Base-by-base conservation (phyloP, 2,113 vertebrate genomes). In the Sylvilagus bachmani region DNA sequence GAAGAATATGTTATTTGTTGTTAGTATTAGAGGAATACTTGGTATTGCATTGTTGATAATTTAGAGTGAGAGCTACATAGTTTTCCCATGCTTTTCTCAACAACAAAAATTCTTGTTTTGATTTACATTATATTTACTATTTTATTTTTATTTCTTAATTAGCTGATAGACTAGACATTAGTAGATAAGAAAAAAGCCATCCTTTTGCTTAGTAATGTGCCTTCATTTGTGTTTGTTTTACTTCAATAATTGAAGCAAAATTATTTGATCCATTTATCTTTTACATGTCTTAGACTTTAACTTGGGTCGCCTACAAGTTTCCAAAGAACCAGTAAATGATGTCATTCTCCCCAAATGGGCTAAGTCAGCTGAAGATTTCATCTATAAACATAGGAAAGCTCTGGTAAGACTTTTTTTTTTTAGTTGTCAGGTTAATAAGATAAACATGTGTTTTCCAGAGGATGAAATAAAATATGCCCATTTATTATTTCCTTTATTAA, bases 271-370 rank as follows among this genome's bases (percentile, higher is more conserved):
- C 36, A 51, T 92, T 93, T 97, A 69, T 89, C 29, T 91, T 95
- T 97, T 94, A 44, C 55, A 29, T 93, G 90, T 86, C 55, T 92
- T 94, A 99, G 99, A 98, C 86, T 99, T 99, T 98, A 99, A 99
- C 97, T 98, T 99, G 87, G 99, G 99, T 94, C 98, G 98, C 53
- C 98, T 99, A 92, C 99, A 99, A 96, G 98, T 99, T 96, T 99
- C 99, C 31, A 99, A 99, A 98, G 99, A 99, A 78, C 75, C 98
- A 55, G 99, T 99, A 19, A 99, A 99, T 95, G 98, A 99, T 91
- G 99, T 99, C 70, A 66, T 99, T 97, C 99, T 99, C 33, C 99
- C 99, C 1, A 99, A 98, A 97, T 99, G 99, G 99, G 99, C 99
- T 87, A 99, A 98, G 83, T 99, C 99, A 55, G 99, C 99, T 0